These are phyloP conservation scores for Collichthys lucidus DNA, from an alignment of 2,113 vertebrate genomes.

Conservation along the genomic window DNA sequence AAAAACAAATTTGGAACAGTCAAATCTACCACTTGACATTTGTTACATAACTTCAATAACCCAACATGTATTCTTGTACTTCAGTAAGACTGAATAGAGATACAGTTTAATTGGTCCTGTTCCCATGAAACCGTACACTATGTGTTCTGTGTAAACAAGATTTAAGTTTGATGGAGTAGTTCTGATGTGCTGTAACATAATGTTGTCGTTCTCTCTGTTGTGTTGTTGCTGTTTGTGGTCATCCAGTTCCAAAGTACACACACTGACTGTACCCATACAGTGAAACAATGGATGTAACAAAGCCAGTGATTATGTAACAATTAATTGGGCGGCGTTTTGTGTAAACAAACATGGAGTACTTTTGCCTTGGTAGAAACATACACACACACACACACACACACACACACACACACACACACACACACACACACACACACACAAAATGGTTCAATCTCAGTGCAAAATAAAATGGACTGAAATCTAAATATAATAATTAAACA, in stretches of 20 bases:
- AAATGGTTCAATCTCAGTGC: not conserved
- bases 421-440: not conserved
- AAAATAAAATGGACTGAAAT: not conserved
- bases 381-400: too few relatives aligned
- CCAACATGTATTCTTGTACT: not conserved
- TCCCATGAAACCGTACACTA: not conserved
- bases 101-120: constrained; percentile 10
- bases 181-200: constrained; percentile 2
- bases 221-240: not conserved
- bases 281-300: not conserved
- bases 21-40: not conserved
- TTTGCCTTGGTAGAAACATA: not conserved
- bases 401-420: not conserved
- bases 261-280: not conserved
- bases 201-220: not conserved
- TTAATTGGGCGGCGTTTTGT: constrained; percentile 7
- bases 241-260: constrained; percentile 5
- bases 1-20: not conserved
- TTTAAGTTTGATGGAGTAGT: not conserved
- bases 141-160: not conserved
- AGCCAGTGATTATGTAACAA: not conserved
- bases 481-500: not conserved
- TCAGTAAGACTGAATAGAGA: not conserved
- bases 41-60: constrained; percentile 18
- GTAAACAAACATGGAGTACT: constrained; percentile 20